Base-by-base conservation (phyloP, 2,113 vertebrate genomes). In the Actenoides hombroni region DNA sequence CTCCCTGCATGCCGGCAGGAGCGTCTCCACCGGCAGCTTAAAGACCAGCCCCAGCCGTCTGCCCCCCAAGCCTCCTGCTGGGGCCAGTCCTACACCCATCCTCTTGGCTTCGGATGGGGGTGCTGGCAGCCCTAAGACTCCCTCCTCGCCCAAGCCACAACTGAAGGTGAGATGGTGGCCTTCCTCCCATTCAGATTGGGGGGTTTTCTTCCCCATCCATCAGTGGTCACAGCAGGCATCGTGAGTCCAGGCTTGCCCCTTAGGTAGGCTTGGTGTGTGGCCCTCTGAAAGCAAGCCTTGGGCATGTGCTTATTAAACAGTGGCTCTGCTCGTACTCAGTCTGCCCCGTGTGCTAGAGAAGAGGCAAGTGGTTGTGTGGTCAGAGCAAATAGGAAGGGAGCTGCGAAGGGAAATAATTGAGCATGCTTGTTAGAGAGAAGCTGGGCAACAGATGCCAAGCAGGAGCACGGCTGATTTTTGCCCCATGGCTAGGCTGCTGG, bases 111-210 rank as follows among this genome's bases (percentile, higher is more conserved):
- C 95, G 37, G 97, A 98, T 57, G 91, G 63, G 21, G 68, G 53
- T 68, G 29, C 70, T 49, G 90, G 67, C 31, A 95, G 61, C 82
- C 93, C 92, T 4, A 94, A 26, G 1, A 89, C 54, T 3, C 94
- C 98, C 42, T 97, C 95, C 56, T 97, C 97, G 1, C 97, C 98
- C 9, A 98, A 98, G 88, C 96, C 97, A 18, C 98, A 97, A 80
- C 94, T 97, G 59, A 98, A 98, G 98, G 98, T 98, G 95, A 88
- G 96, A 28, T 70, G 88, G 80, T 92, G 46, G 75, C 42, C 26
- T 74, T 80, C 42, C 17, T 80, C 13, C 23, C 60, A 40, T 77
- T 9, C 28, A 39, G 9, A 74, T 53, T 9, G 25, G 9, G 19
- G 13, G 8, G n/a, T 86, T 76, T 92, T 86, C 53, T 84, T 86